phyloP scores from a whole-genome alignment of 2,797 vertebrate genomes.

The Decapterus maruadsi region DNA sequence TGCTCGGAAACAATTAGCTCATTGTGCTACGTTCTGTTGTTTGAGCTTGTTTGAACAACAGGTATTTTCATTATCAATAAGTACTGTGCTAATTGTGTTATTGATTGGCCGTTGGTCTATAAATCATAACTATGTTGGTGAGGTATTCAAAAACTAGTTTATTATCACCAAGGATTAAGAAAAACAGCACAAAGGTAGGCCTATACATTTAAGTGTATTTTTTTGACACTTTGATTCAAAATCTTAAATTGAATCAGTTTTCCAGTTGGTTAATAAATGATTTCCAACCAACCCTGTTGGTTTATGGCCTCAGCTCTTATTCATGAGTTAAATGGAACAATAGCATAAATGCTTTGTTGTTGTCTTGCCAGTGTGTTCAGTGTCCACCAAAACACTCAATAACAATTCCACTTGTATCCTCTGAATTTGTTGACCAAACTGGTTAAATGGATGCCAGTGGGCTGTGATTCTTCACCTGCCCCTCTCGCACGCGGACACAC shows the following conservation, averaged over 20 bases:
- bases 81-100: not conserved
- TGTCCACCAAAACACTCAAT: not conserved
- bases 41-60: not conserved
- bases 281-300: not conserved
- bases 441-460: too few species aligned
- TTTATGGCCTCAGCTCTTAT: not conserved
- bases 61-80: not conserved
- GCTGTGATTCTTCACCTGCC: conserved; percentile 45
- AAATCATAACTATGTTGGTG: not conserved
- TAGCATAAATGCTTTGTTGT: not conserved
- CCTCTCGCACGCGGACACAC: conserved; percentile 12
- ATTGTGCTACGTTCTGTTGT: not conserved
- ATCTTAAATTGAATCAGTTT: not conserved
- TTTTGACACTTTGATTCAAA: not conserved
- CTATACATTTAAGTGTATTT: not conserved
- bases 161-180: not conserved
- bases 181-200: not conserved
- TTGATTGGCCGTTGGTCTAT: not conserved
- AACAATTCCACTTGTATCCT: not conserved
- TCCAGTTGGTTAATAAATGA: not conserved
- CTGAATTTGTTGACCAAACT: not conserved
- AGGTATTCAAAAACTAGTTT: not conserved
- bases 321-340: not conserved
- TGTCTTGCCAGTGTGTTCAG: not conserved
- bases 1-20: conserved; percentile 11